Evolutionary conservation across 2,888 invertebrate species (phyloP), one percentile per base, ranked within the genome.

Genomic region (Diploptera punctata): DNA sequence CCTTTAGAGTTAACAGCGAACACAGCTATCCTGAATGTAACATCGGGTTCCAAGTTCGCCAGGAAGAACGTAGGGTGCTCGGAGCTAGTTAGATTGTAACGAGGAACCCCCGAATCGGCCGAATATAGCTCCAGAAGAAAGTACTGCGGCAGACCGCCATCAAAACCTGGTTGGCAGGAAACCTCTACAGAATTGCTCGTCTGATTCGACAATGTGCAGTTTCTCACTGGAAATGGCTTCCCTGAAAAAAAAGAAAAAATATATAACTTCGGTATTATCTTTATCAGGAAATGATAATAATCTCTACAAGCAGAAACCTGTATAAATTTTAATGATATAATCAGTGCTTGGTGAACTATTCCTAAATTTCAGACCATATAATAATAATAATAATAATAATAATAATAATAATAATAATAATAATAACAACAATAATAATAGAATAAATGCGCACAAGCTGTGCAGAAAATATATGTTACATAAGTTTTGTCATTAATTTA

Each of bases 121-220:
- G 73, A 68, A 84, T 89, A 92, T 77, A 94, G 88, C 84, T 95
- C 94, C 76, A 95, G 87, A 69, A 93, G 86, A 86, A 95, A 95
- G 81, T 88, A 88, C 85, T 95, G 95, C 73, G 94, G 93, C 79
- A 95, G 88, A 76, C 95, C 95, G 73, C 95, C 95, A 85, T 95
- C 95, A 84, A 94, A 95, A 77, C 93, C 93, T 26, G 93, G 86
- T 80, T 91, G 88, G 82, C 95, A 95, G 79, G 90, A 89, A 77
- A 95, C 92, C 82, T 92, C 91, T 78, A 93, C 92, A 74, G 93
- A 92, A 78, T 91, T 92, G 79, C 91, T 90, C 18, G 95, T 95
- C 82, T 93, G 93, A 84, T 95, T 95, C 82, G 91, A 91, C 77
- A 94, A 85, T 69, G 92, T 89, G 84, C 95, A 95, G 85, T 95